Conservation (phyloP, 2,888 invertebrate genomes). For the Drosophila colorata region DNA sequence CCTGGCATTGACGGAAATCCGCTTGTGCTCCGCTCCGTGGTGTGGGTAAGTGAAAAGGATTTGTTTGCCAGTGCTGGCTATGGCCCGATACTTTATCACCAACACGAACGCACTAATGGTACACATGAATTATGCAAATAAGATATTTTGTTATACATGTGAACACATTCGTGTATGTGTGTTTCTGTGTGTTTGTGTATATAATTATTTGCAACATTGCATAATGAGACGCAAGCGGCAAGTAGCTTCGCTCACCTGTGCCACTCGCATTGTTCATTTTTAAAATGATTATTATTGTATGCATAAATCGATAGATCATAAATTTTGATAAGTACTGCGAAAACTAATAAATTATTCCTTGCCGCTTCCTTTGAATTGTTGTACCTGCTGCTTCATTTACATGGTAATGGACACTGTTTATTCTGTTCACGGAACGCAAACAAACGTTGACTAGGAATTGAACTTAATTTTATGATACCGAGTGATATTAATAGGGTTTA, state of each 20-base stretch:
- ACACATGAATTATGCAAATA: constrained; percentile 75
- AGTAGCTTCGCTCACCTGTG: constrained; percentile 31
- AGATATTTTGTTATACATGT: constrained; percentile 9
- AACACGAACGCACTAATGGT: constrained; percentile 40
- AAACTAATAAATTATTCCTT: constrained; percentile 53
- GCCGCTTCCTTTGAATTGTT: constrained; percentile 47
- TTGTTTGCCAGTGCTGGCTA: constrained; percentile 31
- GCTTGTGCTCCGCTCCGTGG: constrained; percentile 30
- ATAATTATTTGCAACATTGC: constrained; percentile 38
- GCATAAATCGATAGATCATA: constrained; percentile 71
- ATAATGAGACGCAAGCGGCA: constrained; percentile 13
- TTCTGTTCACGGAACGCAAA: not conserved
- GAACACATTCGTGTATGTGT: not conserved
- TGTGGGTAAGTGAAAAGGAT: constrained; percentile 57
- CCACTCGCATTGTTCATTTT: constrained; percentile 6
- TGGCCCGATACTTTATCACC: constrained; percentile 25
- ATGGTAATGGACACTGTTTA: constrained; percentile 7
- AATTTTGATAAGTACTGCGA: constrained; percentile 54
- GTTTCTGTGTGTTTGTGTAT: constrained; percentile 16
- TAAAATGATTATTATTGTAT: constrained; percentile 10
- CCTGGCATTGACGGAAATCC: constrained; percentile 68
- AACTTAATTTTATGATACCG: not conserved
- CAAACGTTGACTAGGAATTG: not conserved
- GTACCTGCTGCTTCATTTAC: constrained; percentile 14
- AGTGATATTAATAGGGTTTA: not conserved